Base-by-base conservation (phyloP, 2,113 vertebrate species). In the Apteryx mantelli region DNA sequence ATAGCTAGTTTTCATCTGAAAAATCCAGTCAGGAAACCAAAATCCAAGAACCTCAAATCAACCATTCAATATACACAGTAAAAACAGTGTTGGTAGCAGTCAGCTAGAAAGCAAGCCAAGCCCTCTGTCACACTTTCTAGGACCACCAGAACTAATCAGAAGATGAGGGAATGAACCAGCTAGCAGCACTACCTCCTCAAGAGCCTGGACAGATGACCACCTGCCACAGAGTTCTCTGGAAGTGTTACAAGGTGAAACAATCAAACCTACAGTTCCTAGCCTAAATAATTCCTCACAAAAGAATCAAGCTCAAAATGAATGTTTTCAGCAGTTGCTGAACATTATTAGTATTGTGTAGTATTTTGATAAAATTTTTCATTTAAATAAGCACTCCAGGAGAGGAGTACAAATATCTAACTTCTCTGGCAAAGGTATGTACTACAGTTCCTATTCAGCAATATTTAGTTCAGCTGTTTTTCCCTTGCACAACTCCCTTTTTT, bases 281-380 rank as follows among this genome's bases (percentile, higher is more conserved):
- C 0, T 3, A 64, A 79, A 26, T 52, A 88, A 75, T 56, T 79
- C 25, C 84, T 91, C 69, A 69, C 42, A 40, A 86, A 95, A 95
- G 55, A 82, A 61, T 86, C 86, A 93, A 95, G 38, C 56, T 79
- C 61, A 82, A 86, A 96, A 87, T 87, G 56, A 87, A 65, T 28
- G 36, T 85, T 95, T 92, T 79, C 88, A 92, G 74, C 38, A 87
- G n/a, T 36, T 83, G 58, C 65, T 92, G 80, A 93, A 89, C 74
- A 56, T 91, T 95, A 87, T 38, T 52, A 64, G 56, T 56, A 91
- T 30, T 2, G 5, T 79, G 65, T 42, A 89, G 68, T 40, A 93
- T 93, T 94, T 76, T 86, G 50, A 65, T 94, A 88, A 80, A 17
- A 18, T 70, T 96, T 80, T 78, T 77, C 55, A 76, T 92, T 95